Base-by-base conservation (phyloP, 2,888 invertebrate genomes). In the Tetheella fluctuosa region DNA sequence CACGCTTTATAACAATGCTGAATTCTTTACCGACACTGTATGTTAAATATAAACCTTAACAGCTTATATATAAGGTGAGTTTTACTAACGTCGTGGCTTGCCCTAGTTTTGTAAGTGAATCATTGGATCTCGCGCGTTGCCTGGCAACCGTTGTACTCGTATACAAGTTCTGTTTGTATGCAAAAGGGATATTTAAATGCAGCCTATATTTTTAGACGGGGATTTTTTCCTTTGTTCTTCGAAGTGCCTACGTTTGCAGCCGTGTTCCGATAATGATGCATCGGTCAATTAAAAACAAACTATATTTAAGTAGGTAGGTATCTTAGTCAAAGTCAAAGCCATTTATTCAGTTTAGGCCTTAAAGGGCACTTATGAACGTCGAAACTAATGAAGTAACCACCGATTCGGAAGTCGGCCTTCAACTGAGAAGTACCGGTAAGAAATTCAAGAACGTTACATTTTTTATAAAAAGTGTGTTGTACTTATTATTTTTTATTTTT, bases 91-190 rank as follows among this genome's bases (percentile, higher is more conserved):
- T 5, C 23, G 48, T 17, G 10, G 34, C 6, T 37, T 55, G 55
- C 12, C 55, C 55, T 34, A 55, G 34, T 34, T 55, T 34, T 13
- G 5, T n/a, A 17, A 17, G 17, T 48, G 48, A 48, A n/a, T 48
- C 48, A 20, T 8, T n/a, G 3, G 34, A 55, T 55, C 55, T 55
- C 34, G 34, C 37, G 55, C 55, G 55, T 55, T 55, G 55, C 55
- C 34, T 34, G 23, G 55, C 55, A 55, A 55, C 55, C 54, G 30
- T 28, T 13, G 10, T 28, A 55, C 12, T 12, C 20, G 55, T 55
- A 55, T 37, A 55, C 55, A 55, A 30, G 30, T 10, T 30, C 28
- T 25, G 28, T 54, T 34, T 13, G 20, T 55, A 20, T 34, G 55
- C 15, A 17, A 17, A 54, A 54, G 4, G 28, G n/a, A 30, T 25